These are phyloP conservation scores for Cephus spinipes DNA, from an alignment of 2,888 invertebrate species.

Conservation along the genomic window DNA sequence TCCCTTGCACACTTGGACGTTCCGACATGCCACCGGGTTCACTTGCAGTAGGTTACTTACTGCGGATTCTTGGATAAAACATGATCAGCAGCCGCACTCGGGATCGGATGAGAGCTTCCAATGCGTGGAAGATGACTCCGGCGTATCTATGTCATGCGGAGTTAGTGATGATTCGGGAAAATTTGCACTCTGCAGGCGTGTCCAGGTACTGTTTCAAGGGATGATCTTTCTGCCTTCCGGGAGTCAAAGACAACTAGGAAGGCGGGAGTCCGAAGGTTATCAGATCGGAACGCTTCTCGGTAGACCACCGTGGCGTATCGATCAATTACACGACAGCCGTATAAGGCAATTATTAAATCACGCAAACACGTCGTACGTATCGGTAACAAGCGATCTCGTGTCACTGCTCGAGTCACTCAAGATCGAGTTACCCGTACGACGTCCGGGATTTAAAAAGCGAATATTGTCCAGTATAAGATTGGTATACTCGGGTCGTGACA, in stretches of 20 bases:
- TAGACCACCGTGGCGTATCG: slow-evolving; percentile 25
- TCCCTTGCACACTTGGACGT: background rate
- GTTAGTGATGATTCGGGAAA: background rate
- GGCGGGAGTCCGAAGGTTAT: background rate
- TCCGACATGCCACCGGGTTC: background rate
- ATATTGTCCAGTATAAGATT: background rate
- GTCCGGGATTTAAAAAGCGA: slow-evolving; percentile 13
- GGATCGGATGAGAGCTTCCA: background rate
- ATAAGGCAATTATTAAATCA: slow-evolving; percentile 43
- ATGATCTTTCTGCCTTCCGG: background rate
- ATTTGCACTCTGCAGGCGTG: background rate
- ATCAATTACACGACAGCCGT: slow-evolving; percentile 36
- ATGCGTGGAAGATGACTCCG: background rate
- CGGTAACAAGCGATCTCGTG: slow-evolving; percentile 41
- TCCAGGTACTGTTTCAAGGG: background rate
- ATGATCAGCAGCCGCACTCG: background rate
- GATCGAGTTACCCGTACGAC: slow-evolving; percentile 26
- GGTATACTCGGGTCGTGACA: background rate
- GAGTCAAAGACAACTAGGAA: background rate
- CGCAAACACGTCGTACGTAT: slow-evolving; percentile 39
- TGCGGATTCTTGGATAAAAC: background rate
- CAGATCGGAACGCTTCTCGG: background rate
- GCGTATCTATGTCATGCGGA: background rate
- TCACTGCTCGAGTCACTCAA: slow-evolving; percentile 32
- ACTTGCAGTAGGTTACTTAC: background rate